Base-by-base conservation (phyloP, 2,113 vertebrate genomes). In the Leptobrachium leishanense region DNA sequence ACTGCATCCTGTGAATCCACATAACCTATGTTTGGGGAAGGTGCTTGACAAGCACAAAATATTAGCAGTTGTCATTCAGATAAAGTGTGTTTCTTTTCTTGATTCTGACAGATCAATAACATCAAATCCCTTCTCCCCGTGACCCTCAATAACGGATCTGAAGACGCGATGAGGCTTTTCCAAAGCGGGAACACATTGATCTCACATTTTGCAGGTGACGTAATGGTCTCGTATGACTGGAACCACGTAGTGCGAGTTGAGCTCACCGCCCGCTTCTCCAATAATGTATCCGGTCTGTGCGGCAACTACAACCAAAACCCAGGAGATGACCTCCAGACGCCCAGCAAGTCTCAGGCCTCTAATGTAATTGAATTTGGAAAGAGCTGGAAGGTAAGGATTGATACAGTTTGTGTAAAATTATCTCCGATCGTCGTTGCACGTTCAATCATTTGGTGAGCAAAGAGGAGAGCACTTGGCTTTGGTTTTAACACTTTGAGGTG, bases 201-300 rank as follows among this genome's bases (percentile, higher is more conserved):
- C 13, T 72, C 95, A 0, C 72, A 87, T 20, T 83, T 85, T 0
- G 57, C 84, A 70, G 93, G 92, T 78, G 84, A 74, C 1, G 81
- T 95, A 54, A 84, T 31, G 40, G 82, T 95, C 2, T 63, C 85
- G 9, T 95, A 93, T 0, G 83, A 93, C 81, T 94, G 93, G 93
- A 84, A 88, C 0, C 82, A 87, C 70, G 62, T 72, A 2, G 65
- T 95, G 39, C 42, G 84, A 13, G 72, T 95, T 41, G 85, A 83
- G 10, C 53, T 95, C 63, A 82, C 87, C 0, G 0, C 13, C 0
- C 5, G 0, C 44, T 42, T 88, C 62, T 57, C 63, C 0, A 70
- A 74, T 13, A 82, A 72, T 1, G 68, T 87, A 0, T 86, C 85
- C 0, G 85, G 88, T 1, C 6, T 89, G 42, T 90, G 88, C 0